These are phyloP conservation scores for Mesorhabditis spiculigera DNA, from an alignment of 2,888 invertebrate genomes.

Conservation along the genomic window DNA sequence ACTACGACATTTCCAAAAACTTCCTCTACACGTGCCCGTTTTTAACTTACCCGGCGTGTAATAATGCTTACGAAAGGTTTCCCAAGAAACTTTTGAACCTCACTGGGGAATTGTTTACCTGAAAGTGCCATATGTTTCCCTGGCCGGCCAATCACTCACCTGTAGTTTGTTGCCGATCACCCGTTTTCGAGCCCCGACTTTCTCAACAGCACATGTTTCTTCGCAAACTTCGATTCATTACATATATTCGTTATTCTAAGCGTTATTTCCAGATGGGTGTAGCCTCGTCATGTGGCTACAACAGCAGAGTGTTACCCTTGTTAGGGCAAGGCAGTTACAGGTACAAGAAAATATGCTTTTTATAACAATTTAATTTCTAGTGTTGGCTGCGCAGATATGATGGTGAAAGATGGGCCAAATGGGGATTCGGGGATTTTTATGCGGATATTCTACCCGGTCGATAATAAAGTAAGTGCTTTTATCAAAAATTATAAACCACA, in stretches of 20 bases:
- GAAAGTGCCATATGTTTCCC: no score
- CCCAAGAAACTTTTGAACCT: no score
- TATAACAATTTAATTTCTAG: conserved; percentile 61
- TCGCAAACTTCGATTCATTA: background rate
- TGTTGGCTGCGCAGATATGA: conserved; percentile 68
- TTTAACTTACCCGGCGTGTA: no score
- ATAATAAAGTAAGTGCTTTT: conserved; percentile 47
- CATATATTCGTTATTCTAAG: background rate
- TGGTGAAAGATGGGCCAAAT: conserved; percentile 62
- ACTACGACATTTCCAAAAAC: no score
- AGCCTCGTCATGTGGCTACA: background rate
- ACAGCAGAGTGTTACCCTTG: background rate
- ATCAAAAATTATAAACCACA: no score
- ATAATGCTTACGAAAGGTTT: no score
- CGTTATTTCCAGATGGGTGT: background rate
- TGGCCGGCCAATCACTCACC: background rate
- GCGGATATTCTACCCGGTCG: conserved; percentile 67
- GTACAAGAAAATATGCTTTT: background rate
- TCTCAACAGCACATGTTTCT: background rate
- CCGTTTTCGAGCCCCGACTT: background rate
- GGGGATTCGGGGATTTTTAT: conserved; percentile 65
- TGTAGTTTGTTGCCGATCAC: background rate
- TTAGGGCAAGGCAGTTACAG: background rate
- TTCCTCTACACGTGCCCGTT: no score
- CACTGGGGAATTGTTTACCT: no score